phyloP scores from a whole-genome alignment of 2,888 invertebrate genomes.

The Germaria angustata region DNA sequence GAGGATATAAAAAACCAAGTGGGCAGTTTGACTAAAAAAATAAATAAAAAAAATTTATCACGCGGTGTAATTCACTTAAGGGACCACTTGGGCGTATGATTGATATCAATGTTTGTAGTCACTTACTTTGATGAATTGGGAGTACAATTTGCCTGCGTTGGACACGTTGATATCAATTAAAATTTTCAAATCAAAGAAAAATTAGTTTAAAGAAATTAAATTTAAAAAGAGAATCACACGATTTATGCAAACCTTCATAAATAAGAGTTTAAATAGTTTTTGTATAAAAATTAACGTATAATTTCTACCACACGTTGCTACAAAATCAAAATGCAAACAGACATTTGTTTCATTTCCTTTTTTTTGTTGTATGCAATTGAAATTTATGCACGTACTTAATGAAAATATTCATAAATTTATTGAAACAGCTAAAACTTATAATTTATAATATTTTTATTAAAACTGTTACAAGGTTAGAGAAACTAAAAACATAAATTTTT shows the following conservation, averaged over 20 bases:
- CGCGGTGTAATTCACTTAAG: no score
- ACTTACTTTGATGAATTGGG: no score
- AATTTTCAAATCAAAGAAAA: no score
- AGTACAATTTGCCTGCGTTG: no score
- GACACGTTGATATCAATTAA: no score
- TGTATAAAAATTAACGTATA: neutral
- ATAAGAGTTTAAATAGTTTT: neutral
- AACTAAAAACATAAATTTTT: slow-evolving; percentile 10
- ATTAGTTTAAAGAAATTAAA: no score
- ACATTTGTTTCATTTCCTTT: slow-evolving; percentile 6
- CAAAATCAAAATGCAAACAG: neutral
- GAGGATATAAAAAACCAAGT: no score
- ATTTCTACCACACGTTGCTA: no score
- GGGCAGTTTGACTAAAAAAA: no score
- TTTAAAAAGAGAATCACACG: no score
- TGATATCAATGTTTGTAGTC: slow-evolving; percentile 13
- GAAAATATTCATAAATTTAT: slow-evolving; percentile 31
- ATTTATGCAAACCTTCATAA: slow-evolving; percentile 8
- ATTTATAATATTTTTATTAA: slow-evolving; percentile 22
- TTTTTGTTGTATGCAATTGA: neutral
- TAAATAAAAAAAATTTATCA: no score
- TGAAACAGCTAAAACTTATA: neutral
- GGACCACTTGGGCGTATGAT: slow-evolving; percentile 25
- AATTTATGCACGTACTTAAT: slow-evolving; percentile 14
- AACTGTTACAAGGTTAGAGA: slow-evolving; percentile 49